Conservation (phyloP, 2,888 invertebrate species). For the Macrosiphum euphorbiae region DNA sequence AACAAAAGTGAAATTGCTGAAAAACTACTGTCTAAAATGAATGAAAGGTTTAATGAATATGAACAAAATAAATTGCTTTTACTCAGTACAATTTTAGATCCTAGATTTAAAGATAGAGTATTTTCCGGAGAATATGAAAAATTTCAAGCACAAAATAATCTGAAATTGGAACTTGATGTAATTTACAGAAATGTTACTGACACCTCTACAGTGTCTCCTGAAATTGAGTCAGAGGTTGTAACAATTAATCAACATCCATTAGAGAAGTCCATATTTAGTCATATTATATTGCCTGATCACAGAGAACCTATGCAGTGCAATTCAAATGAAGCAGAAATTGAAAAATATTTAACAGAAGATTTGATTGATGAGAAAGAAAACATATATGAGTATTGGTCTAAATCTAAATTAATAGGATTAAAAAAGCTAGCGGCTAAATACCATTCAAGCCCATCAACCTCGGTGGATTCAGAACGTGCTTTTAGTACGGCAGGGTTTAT, state of each 20-base stretch:
- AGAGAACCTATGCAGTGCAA: neutral
- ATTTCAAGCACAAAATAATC: no score
- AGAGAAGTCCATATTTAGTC: neutral
- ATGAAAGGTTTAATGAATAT: neutral
- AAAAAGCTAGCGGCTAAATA: neutral
- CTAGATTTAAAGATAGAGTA: neutral
- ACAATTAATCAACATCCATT: neutral
- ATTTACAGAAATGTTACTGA: neutral
- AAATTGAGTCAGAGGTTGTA: neutral
- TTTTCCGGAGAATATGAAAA: no score
- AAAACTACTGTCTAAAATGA: neutral
- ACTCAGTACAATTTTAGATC: neutral
- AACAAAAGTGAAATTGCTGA: neutral
- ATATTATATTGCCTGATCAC: neutral
- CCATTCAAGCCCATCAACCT: neutral
- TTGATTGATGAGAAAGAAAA: neutral
- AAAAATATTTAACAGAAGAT: neutral
- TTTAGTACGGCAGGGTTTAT: neutral
- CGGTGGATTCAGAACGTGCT: neutral
- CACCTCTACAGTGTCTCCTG: neutral
- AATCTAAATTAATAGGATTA: neutral
- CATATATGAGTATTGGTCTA: neutral
- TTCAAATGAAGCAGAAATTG: neutral
- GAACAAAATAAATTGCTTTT: constrained; percentile 14
- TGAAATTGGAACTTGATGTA: neutral